These are phyloP conservation scores for Allacma fusca DNA, from an alignment of 2,888 invertebrate genomes.

Conservation along the genomic window DNA sequence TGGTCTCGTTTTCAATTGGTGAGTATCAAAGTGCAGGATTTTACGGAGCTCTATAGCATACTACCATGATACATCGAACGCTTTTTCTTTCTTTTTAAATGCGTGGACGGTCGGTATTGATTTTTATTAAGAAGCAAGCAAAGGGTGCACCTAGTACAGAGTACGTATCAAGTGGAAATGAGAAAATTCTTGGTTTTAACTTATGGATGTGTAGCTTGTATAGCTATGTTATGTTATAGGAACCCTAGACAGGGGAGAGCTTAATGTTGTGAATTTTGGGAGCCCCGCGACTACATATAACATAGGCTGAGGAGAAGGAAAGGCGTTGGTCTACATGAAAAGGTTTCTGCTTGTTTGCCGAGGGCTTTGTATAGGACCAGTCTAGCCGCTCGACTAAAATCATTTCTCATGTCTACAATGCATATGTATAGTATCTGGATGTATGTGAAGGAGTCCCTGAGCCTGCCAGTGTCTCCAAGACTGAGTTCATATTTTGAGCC, in stretches of 20 bases:
- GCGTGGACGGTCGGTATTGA: conserved; percentile 19
- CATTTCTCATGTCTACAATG: not conserved
- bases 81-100: conserved; percentile 12
- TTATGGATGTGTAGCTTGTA: conserved; percentile 1
- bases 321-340: conserved; percentile 17
- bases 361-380: not conserved
- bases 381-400: not conserved
- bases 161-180: conserved; percentile 5
- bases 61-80: not conserved
- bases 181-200: conserved; percentile 7
- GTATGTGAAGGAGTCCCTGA: not conserved
- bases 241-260: not conserved
- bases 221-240: not conserved
- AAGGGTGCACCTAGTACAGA: not conserved
- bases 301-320: not conserved
- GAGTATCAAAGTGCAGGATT: not conserved
- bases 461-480: not conserved
- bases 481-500: conserved; percentile 5
- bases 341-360: not conserved
- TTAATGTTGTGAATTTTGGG: not conserved
- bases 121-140: conserved; percentile 19
- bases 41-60: not conserved
- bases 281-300: not conserved
- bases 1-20: not conserved
- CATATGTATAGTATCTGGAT: not conserved